Evolutionary conservation across 2,888 invertebrate species (phyloP).

Genomic region (Thelaira solivaga): DNA sequence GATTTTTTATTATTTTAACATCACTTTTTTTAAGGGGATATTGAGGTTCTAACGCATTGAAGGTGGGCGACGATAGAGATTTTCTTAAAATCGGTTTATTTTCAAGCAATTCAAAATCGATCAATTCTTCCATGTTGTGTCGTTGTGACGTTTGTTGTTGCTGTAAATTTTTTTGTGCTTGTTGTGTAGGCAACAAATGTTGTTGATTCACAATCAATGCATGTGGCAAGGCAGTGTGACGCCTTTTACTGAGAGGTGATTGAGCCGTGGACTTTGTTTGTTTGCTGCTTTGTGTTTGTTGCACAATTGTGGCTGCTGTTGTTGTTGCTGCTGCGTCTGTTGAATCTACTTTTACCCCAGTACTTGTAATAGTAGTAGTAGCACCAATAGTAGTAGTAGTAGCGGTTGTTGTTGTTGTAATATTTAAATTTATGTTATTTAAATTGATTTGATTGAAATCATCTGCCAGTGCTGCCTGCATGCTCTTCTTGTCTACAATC

Average conservation of each 20-base stretch:
- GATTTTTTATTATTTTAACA: conserved; percentile 41
- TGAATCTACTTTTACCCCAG: conserved; percentile 28
- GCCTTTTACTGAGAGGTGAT: conserved; percentile 51
- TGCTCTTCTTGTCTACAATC: conserved; percentile 52
- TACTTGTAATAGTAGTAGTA: not conserved
- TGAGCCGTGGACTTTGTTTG: conserved; percentile 42
- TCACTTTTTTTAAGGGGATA: conserved; percentile 46
- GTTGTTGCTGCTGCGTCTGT: conserved; percentile 65
- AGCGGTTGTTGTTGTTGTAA: conserved; percentile 55
- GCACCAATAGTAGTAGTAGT: not conserved
- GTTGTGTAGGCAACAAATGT: conserved; percentile 62
- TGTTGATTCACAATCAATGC: conserved; percentile 57
- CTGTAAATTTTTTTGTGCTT: conserved; percentile 34
- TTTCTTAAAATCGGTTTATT: conserved; percentile 63
- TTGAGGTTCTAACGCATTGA: conserved; percentile 41
- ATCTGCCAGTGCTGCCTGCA: conserved; percentile 42
- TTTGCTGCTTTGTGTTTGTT: conserved; percentile 36
- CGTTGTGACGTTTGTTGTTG: conserved; percentile 38
- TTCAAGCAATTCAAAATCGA: conserved; percentile 50
- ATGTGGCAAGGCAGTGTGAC: conserved; percentile 47
- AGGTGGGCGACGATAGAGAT: conserved; percentile 59
- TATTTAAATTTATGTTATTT: conserved; percentile 62
- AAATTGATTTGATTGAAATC: conserved; percentile 65
- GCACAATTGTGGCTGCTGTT: conserved; percentile 58
- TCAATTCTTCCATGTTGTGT: conserved; percentile 40